These are phyloP conservation scores for Petrocephalus schoutedeni DNA, from an alignment of 2,797 vertebrate species.

Conservation along the genomic window DNA sequence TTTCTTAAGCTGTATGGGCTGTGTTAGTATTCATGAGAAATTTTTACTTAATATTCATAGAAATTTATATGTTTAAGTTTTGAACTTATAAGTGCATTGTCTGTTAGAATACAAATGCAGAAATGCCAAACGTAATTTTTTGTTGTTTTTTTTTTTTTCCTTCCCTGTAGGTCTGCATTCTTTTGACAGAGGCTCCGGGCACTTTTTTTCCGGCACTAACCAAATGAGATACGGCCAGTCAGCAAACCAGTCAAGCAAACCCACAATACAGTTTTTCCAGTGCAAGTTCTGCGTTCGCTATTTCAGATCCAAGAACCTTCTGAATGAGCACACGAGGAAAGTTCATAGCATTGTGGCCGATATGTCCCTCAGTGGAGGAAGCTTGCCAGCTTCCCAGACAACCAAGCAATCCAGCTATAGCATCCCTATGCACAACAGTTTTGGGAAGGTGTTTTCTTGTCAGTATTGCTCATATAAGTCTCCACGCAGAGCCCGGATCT, in stretches of 20 bases:
- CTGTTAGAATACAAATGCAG: background rate
- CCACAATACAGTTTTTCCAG: constrained; percentile 89
- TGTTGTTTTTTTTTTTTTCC: background rate
- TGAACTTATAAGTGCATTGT: background rate
- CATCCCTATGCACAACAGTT: constrained; percentile 77
- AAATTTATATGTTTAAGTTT: background rate
- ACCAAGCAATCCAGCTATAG: constrained; percentile 76
- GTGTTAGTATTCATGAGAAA: background rate
- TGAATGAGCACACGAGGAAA: constrained; percentile 91
- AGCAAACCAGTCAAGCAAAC: constrained; percentile 66
- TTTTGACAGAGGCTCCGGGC: constrained; percentile 66
- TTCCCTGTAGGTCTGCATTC: constrained; percentile 73
- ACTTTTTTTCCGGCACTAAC: constrained; percentile 74
- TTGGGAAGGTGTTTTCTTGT: constrained; percentile 90
- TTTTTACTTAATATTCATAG: background rate
- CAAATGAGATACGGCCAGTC: constrained; percentile 68
- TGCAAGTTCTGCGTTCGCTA: constrained; percentile 98
- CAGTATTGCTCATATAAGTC: constrained; percentile 96
- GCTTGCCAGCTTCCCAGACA: constrained; percentile 55
- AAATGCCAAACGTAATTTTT: background rate
- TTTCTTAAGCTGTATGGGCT: background rate
- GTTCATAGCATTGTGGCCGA: constrained; percentile 75
- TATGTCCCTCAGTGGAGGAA: constrained; percentile 54
- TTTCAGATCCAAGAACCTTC: constrained; percentile 93
- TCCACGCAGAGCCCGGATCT: constrained; percentile 81